Percentiles rank a stretch among this genome's conserved stretches.
Evolutionary conservation across 2,113 vertebrate species (phyloP).

Genomic region (Odocoileus hemionus): DNA sequence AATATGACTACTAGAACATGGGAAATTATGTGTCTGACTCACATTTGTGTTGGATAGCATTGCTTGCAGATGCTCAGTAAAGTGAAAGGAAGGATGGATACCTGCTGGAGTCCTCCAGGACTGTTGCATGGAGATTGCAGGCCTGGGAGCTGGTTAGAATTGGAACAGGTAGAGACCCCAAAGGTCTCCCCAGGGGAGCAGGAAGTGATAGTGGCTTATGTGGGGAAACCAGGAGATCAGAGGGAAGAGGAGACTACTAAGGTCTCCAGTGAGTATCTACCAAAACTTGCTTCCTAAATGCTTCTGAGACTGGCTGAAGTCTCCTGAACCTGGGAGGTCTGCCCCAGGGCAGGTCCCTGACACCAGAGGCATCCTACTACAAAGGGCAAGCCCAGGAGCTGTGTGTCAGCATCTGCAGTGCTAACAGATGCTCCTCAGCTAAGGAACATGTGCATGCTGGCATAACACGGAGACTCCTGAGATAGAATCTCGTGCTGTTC

Average conservation of each 20-base stretch:
- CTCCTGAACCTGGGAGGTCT: not conserved
- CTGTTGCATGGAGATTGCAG: not conserved
- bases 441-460: not conserved
- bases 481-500: conserved; percentile 10
- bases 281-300: not conserved
- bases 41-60: not conserved
- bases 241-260: not conserved
- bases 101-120: not conserved
- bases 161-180: too few relatives aligned
- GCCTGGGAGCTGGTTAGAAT: too few relatives aligned
- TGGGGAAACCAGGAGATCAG: not conserved
- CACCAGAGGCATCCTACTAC: not conserved
- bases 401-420: not conserved
- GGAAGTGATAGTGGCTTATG: not conserved
- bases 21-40: not conserved
- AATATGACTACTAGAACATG: not conserved
- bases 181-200: not conserved
- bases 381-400: not conserved
- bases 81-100: not conserved
- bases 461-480: not conserved
- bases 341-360: not conserved
- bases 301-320: not conserved
- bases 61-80: not conserved
- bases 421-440: not conserved
- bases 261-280: not conserved